Evolutionary conservation across 2,797 vertebrate genomes (phyloP).

Genomic region (Pyrocephalus nanus): DNA sequence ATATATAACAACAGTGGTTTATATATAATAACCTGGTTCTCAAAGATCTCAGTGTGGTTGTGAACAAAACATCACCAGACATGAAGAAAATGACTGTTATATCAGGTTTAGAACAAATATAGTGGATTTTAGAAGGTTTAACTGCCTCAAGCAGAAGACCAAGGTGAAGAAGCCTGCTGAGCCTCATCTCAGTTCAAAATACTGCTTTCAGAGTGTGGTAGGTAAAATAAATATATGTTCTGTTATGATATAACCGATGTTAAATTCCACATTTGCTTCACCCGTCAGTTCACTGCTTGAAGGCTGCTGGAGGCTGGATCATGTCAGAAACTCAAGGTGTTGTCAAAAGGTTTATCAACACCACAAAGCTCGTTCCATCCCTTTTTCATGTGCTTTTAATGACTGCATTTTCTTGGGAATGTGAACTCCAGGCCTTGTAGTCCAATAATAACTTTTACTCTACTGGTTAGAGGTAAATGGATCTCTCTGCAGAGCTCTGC

Average conservation of each 20-base stretch:
- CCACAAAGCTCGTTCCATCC: not conserved
- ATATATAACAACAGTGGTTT: accelerated
- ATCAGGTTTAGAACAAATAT: not conserved
- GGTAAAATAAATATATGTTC: not conserved
- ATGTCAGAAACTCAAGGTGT: accelerated
- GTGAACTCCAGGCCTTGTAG: not conserved
- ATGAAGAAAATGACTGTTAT: not conserved
- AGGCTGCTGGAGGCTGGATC: not conserved
- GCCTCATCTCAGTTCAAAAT: not conserved
- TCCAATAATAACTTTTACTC: not conserved
- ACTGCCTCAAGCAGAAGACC: not conserved
- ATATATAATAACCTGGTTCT: not conserved
- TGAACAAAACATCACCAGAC: not conserved
- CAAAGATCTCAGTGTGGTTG: not conserved
- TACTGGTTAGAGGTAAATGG: not conserved
- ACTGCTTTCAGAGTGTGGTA: not conserved
- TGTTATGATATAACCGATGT: not conserved
- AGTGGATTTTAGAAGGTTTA: not conserved
- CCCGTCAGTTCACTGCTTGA: not conserved
- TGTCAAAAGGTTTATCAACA: not conserved
- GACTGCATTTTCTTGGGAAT: not conserved
- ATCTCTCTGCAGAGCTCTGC: not conserved
- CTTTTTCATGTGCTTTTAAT: not conserved
- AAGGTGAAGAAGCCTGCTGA: not conserved
- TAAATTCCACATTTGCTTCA: not conserved